Conservation (phyloP, 2,797 vertebrate genomes). For the Sebastes hubbsi region DNA sequence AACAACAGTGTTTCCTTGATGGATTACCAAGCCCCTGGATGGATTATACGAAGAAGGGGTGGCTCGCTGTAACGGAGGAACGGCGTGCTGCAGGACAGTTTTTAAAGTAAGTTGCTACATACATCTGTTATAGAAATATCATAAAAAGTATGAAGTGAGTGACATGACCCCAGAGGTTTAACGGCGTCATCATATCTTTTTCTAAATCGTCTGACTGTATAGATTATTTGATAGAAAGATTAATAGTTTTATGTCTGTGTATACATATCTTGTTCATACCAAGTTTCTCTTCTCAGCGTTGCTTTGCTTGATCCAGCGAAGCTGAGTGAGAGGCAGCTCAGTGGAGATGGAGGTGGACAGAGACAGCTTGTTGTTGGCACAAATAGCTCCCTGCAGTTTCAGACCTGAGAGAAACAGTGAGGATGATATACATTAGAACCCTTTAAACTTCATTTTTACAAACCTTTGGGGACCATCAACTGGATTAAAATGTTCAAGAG, state of each 20-base stretch:
- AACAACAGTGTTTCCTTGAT: too few relatives aligned
- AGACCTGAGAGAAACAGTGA: constrained; percentile 37
- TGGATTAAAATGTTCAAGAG: background rate
- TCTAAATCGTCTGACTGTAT: background rate
- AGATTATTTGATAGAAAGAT: background rate
- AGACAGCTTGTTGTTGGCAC: constrained; percentile 94
- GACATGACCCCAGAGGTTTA: too few relatives aligned
- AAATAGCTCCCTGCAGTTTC: constrained; percentile 95
- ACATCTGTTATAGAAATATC: too few relatives aligned
- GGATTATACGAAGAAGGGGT: too few relatives aligned
- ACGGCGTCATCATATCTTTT: fast-evolving
- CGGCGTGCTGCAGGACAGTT: too few relatives aligned
- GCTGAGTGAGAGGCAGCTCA: constrained; percentile 93
- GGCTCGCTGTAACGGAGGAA: too few relatives aligned
- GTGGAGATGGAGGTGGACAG: constrained; percentile 95
- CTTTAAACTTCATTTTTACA: background rate
- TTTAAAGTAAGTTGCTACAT: too few relatives aligned
- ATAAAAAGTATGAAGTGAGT: too few relatives aligned
- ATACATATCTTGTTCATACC: constrained; percentile 72
- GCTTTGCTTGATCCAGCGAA: constrained; percentile 93
- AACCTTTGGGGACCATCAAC: background rate
- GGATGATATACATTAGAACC: background rate
- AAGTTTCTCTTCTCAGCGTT: constrained; percentile 89
- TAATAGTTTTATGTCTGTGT: background rate
- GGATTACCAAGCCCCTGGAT: too few relatives aligned